Percentiles rank a stretch among this genome's conserved stretches.
Evolutionary conservation across 2,113 vertebrate species (phyloP).

Genomic region (Ceyx melanurus): DNA sequence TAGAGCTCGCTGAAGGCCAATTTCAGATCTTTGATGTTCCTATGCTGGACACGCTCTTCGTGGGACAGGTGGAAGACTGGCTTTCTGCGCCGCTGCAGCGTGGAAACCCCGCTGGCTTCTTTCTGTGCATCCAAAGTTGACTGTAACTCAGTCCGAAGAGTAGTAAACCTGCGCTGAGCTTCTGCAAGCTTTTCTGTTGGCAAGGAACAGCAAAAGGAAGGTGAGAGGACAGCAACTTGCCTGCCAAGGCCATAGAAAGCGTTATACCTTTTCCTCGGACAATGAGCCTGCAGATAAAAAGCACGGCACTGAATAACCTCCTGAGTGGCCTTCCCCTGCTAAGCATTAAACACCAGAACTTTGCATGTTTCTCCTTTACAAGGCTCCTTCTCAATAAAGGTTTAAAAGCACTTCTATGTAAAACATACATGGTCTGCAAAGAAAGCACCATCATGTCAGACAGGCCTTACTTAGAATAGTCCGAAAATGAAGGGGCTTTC

Average conservation of each 20-base stretch:
- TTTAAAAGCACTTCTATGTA: not conserved
- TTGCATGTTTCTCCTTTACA: fast-evolving
- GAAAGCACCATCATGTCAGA: not conserved
- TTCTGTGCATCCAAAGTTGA: conserved; percentile 93
- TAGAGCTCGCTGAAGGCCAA: conserved; percentile 99
- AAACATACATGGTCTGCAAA: not conserved
- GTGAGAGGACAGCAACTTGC: not conserved
- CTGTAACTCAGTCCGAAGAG: conserved; percentile 94
- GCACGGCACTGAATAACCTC: not conserved
- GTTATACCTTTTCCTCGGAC: fast-evolving
- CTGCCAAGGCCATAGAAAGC: not conserved
- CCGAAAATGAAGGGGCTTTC: not conserved
- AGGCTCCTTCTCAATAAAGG: not conserved
- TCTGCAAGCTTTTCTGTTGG: conserved; percentile 93
- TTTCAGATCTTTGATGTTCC: conserved; percentile 98
- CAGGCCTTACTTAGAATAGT: not conserved
- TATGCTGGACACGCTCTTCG: conserved; percentile 93
- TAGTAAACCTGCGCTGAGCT: conserved; percentile 91
- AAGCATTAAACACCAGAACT: fast-evolving
- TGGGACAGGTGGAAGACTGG: conserved; percentile 93
- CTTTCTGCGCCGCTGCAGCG: conserved; percentile 87
- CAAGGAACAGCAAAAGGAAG: not conserved
- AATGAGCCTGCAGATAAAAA: fast-evolving
- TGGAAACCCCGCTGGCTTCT: conserved; percentile 82
- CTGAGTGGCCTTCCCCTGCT: fast-evolving